phyloP scores from a whole-genome alignment of 2,888 invertebrate genomes.

The Margaritifera margaritifera region DNA sequence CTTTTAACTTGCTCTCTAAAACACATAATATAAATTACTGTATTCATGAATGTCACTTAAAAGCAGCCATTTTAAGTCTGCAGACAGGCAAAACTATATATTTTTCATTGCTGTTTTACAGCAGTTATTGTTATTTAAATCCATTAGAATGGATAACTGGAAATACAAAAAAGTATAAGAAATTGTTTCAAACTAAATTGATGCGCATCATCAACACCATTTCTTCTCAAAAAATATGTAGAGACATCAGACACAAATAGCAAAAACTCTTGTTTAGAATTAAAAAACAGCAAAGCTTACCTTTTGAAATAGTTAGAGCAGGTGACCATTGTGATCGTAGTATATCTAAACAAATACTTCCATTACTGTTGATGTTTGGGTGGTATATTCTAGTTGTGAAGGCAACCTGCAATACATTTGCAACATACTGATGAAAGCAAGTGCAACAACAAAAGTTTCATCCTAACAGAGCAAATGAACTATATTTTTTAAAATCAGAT shows the following conservation, averaged over 20 bases:
- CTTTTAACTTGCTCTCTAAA: too few species aligned
- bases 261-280: neutral
- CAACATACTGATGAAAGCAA: neutral
- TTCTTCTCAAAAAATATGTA: neutral
- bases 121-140: too few species aligned
- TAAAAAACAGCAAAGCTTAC: conserved; percentile 74
- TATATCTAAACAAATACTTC: conserved; percentile 99
- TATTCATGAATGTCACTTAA: too few species aligned
- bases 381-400: conserved; percentile 99
- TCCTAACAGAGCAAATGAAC: neutral
- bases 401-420: conserved; percentile 83
- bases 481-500: neutral
- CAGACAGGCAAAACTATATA: too few species aligned
- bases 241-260: neutral
- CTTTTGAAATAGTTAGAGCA: conserved; percentile 99
- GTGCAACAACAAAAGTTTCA: neutral
- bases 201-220: too few species aligned
- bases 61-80: too few species aligned
- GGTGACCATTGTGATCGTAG: conserved; percentile 99
- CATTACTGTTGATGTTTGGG: conserved; percentile 99
- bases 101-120: too few species aligned
- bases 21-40: too few species aligned
- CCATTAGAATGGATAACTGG: too few species aligned
- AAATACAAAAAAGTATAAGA: too few species aligned
- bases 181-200: too few species aligned